These are phyloP conservation scores for Drosophila phalerata DNA, from an alignment of 2,888 invertebrate species.

Conservation along the genomic window DNA sequence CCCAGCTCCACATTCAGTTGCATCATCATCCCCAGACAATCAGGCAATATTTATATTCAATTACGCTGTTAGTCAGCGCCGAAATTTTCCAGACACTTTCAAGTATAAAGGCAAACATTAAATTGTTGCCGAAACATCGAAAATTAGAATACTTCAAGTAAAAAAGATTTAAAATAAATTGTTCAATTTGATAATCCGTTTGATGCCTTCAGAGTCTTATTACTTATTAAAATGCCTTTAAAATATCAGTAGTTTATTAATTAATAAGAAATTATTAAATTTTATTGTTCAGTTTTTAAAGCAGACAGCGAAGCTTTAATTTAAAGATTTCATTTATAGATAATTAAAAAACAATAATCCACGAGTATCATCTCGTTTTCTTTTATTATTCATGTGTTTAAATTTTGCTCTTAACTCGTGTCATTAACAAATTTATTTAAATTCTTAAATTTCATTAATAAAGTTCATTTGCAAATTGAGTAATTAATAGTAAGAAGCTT, in stretches of 20 bases:
- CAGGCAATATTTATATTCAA: constrained; percentile 64
- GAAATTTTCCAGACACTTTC: constrained; percentile 25
- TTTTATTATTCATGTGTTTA: no score
- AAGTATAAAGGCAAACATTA: constrained; percentile 8
- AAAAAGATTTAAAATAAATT: neutral
- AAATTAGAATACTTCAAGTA: neutral
- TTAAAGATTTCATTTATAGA: neutral
- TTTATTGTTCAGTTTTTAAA: no score
- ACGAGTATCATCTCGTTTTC: no score
- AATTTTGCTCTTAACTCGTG: no score
- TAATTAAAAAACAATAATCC: neutral
- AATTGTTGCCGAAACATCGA: constrained; percentile 5
- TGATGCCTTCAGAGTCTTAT: neutral
- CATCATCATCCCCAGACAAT: constrained; percentile 15
- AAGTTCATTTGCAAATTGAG: constrained; percentile 18
- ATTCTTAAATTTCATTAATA: constrained; percentile 6
- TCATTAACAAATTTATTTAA: neutral
- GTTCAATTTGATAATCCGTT: neutral
- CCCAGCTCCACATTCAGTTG: neutral
- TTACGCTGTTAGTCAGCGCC: constrained; percentile 51
- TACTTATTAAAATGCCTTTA: no score
- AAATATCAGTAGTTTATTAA: no score
- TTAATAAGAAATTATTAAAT: no score
- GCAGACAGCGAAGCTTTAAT: no score
- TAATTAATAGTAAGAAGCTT: constrained; percentile 38